Evolutionary conservation across 2,888 invertebrate species (phyloP).

Genomic region (Cataglyphis livida): DNA sequence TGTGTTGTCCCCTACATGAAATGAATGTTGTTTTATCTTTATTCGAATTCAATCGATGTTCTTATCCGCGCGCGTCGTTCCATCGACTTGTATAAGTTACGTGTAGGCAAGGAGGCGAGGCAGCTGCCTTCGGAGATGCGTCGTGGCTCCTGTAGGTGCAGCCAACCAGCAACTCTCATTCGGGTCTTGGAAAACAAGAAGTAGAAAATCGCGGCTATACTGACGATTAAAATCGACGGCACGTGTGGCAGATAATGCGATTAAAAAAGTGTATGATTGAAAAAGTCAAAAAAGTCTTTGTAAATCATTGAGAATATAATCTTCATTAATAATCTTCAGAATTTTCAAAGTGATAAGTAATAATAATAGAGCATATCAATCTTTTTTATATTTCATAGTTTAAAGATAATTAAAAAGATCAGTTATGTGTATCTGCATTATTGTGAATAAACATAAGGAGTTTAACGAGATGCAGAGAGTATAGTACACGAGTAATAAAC

Average conservation of each 20-base stretch:
- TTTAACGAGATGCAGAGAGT: neutral
- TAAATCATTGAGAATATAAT: constrained; percentile 6
- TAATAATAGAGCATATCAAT: neutral
- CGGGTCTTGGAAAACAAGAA: constrained; percentile 42
- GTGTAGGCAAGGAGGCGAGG: constrained; percentile 76
- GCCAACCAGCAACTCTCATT: constrained; percentile 80
- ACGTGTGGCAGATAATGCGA: constrained; percentile 25
- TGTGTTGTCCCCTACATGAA: neutral
- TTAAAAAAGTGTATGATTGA: constrained; percentile 10
- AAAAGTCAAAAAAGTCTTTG: constrained; percentile 20
- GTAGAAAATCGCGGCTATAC: neutral
- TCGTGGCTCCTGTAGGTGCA: constrained; percentile 78
- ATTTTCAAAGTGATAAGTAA: neutral
- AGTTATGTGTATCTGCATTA: neutral
- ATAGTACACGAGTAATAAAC: neutral
- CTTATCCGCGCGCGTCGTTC: constrained; percentile 71
- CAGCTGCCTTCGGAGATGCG: constrained; percentile 80
- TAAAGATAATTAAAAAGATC: neutral
- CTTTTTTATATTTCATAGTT: neutral
- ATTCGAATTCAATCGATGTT: constrained; percentile 68
- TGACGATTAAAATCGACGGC: constrained; percentile 26
- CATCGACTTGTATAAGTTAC: constrained; percentile 66
- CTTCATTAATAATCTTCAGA: constrained; percentile 9
- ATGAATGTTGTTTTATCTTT: constrained; percentile 37
- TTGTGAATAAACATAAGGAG: neutral